Conservation (phyloP, 2,797 vertebrate species). For the Xiphophorus birchmanni region DNA sequence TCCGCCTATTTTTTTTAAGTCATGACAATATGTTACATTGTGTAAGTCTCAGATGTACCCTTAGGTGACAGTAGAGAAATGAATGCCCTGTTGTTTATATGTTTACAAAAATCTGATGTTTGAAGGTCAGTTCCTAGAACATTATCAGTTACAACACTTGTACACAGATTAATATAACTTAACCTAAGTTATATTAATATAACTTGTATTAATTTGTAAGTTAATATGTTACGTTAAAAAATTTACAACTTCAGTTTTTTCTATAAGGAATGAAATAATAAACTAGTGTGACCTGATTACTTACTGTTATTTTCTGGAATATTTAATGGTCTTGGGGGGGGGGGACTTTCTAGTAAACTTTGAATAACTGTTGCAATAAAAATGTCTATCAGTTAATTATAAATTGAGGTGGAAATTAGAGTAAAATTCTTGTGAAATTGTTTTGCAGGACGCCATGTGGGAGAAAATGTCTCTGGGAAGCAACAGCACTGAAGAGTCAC, state of each 20-base stretch:
- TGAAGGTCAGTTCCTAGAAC: background rate
- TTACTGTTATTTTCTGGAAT: background rate
- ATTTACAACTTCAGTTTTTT: background rate
- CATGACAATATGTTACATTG: background rate
- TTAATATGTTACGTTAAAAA: background rate
- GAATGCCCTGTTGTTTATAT: background rate
- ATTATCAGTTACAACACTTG: background rate
- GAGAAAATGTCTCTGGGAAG: constrained; percentile 40
- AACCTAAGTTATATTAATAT: too few species aligned
- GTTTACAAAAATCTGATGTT: background rate
- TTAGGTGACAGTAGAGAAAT: background rate
- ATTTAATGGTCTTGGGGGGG: too few species aligned
- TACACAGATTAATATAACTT: background rate
- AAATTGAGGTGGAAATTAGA: background rate
- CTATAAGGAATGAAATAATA: background rate
- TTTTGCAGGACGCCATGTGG: constrained; percentile 57
- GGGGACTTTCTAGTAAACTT: background rate
- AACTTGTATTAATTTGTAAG: too few species aligned
- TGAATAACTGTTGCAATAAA: background rate
- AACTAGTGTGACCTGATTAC: background rate
- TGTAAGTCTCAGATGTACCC: background rate
- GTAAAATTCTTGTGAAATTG: background rate
- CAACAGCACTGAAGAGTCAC: background rate
- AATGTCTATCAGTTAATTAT: background rate
- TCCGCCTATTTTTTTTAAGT: background rate